Base-by-base conservation (phyloP, 2,113 vertebrate genomes). In the Barnardius zonarius region DNA sequence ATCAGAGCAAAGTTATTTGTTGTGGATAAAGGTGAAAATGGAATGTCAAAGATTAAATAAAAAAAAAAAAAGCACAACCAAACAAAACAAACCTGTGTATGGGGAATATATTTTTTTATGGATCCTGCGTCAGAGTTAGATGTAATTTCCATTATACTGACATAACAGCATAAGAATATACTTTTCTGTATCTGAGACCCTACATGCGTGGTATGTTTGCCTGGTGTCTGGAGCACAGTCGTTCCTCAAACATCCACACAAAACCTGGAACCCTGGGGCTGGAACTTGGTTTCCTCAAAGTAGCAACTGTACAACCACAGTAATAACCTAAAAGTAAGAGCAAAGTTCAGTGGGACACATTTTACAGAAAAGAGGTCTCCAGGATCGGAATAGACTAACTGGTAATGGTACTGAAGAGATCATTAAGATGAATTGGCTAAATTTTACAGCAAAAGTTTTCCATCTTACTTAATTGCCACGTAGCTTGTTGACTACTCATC, bases 151-250 rank as follows among this genome's bases (percentile, higher is more conserved):
- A 24, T 62, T 62, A 25, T 13, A 57, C 9, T 52, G 31, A 44
- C 2, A 2, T 77, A 64, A 62, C 23, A 27, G 3, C 17, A 19
- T 39, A 72, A 68, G 30, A 64, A 79, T n/a, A 55, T 13, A 0
- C 43, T 85, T 68, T 79, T 69, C 62, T 4, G 0, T 57, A 17
- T n/a, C 37, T n/a, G 54, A 93, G 43, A 44, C 5, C 15, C 16
- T 44, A 7, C 0, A 4, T 1, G 0, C 68, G 48, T 52, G 23
- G 10, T 33, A 15, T 7, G 15, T 88, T 73, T 7, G 0, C 2
- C 1, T 1, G 0, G 22, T 37, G 4, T 80, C 37, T 76, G 33
- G 22, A 80, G 54, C 4, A 24, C 17, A 66, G 19, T 28, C 11
- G 7, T 67, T 85, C 31, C 33, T 90, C 30, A 61, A 43, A 39